phyloP scores from a whole-genome alignment of 2,888 invertebrate genomes.

The Microchrysa polita region DNA sequence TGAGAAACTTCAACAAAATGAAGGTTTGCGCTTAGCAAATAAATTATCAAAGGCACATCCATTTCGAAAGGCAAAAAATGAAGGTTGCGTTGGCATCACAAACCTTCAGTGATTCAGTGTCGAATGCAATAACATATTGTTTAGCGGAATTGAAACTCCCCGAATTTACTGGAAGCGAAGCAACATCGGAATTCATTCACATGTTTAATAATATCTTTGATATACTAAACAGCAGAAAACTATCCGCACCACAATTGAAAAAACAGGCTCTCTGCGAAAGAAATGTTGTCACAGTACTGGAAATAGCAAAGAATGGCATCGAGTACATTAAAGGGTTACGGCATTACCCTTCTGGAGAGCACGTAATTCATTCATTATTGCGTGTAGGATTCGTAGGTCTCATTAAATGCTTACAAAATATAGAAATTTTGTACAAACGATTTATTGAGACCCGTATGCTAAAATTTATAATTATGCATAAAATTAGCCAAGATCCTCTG shows the following conservation, averaged over 20 bases:
- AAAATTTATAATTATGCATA: constrained; percentile 18
- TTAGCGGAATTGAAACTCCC: too few species aligned
- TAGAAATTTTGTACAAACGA: constrained; percentile 12
- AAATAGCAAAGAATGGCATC: background rate
- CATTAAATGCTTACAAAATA: constrained; percentile 6
- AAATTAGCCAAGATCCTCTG: constrained; percentile 31
- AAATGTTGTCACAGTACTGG: constrained; percentile 1
- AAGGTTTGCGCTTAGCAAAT: too few species aligned
- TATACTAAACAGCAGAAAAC: background rate
- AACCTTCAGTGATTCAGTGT: too few species aligned
- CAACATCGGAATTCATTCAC: too few species aligned
- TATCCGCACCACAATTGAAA: background rate
- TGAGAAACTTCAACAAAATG: too few species aligned
- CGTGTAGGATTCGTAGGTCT: too few species aligned
- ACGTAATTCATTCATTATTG: background rate
- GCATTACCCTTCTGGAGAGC: too few species aligned
- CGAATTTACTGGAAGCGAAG: too few species aligned
- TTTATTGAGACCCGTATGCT: constrained; percentile 2
- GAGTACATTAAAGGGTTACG: constrained; percentile 21
- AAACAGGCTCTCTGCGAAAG: constrained; percentile 8
- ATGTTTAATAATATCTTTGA: background rate
- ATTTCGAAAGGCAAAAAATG: too few species aligned
- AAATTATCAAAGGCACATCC: too few species aligned
- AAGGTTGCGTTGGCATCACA: too few species aligned
- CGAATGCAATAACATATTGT: too few species aligned